Percentiles rank a stretch among this genome's conserved stretches.
Conservation (phyloP, 2,797 vertebrate species). For the Rhabdomys pumilio region DNA sequence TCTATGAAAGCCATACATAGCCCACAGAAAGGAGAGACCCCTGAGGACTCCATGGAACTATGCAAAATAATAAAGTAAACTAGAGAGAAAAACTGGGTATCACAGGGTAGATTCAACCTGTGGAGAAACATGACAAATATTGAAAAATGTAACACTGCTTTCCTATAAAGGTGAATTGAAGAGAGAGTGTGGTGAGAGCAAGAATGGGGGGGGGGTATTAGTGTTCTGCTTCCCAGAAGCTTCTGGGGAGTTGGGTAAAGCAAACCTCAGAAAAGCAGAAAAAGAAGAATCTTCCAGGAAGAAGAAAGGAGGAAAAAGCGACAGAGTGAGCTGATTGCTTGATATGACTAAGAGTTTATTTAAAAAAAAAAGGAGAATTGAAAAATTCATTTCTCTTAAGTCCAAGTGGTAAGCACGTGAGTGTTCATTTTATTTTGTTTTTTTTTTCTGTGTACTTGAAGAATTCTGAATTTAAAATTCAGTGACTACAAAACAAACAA, state of each 20-base stretch:
- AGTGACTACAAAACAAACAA: background rate
- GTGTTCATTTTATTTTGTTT: background rate
- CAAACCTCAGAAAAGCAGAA: background rate
- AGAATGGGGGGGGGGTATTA: too few relatives aligned
- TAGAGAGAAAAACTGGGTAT: background rate
- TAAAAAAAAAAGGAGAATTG: background rate
- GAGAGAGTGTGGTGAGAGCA: background rate
- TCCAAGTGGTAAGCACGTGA: background rate
- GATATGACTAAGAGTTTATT: slow-evolving; percentile 54
- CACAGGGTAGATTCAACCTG: background rate
- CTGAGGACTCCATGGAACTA: background rate
- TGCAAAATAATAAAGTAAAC: background rate
- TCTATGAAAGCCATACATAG: background rate
- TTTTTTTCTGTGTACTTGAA: slow-evolving; percentile 51
- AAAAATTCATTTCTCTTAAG: slow-evolving; percentile 11
- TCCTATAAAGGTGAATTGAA: slow-evolving; percentile 32
- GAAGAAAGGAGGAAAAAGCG: too few relatives aligned
- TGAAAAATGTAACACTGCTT: background rate
- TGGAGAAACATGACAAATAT: background rate
- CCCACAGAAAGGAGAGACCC: background rate
- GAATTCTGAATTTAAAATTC: slow-evolving; percentile 57
- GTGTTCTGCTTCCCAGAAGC: background rate
- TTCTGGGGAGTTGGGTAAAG: background rate
- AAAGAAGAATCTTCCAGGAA: background rate
- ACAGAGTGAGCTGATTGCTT: background rate